Evolutionary conservation across 2,113 vertebrate species (phyloP), one percentile per base, ranked within the genome.

Genomic region (Carassius auratus): DNA sequence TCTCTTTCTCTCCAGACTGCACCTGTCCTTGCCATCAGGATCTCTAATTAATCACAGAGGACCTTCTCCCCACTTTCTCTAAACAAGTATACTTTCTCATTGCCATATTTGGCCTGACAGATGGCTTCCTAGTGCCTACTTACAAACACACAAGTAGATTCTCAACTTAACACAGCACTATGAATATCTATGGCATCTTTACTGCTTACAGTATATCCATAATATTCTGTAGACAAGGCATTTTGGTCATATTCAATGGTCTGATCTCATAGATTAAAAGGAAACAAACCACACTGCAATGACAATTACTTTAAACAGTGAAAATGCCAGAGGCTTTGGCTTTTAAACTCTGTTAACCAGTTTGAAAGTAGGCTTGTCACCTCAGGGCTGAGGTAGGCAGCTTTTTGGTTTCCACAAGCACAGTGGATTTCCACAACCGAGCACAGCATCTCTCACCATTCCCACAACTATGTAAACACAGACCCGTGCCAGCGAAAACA

Each of bases 391-490:
- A 59, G 8, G 50, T 73, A 73, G 81, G n/a, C 10, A 8, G 66
- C 81, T 36, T 57, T 83, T 71, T 13, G 8, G 48, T 76, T 55
- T 86, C 69, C 61, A 57, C 79, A 68, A 86, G 71, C 59, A 52
- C n/a, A 13, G 45, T 83, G 50, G 55, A 79, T 88, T 86, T 80
- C 81, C 80, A 79, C 84, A 78, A 74, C 48, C 23, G 26, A 79
- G 74, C 55, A 64, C 12, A 48, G 76, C 87, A 86, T 86, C 81
- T 86, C 81, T 75, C 68, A 88, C 75, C 59, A 78, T 83, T 78
- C 45, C 36, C 48, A 23, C 87, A 88, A 86, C 64, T 88, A 86
- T 88, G 87, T 88, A 88, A 88, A 88, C 87, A 86, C 17, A 59
- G 78, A 19, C 23, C 76, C 19, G 50, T 75, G 80, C 81, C 87